phyloP scores from a whole-genome alignment of 2,888 invertebrate genomes.

The Eupithecia subfuscata region DNA sequence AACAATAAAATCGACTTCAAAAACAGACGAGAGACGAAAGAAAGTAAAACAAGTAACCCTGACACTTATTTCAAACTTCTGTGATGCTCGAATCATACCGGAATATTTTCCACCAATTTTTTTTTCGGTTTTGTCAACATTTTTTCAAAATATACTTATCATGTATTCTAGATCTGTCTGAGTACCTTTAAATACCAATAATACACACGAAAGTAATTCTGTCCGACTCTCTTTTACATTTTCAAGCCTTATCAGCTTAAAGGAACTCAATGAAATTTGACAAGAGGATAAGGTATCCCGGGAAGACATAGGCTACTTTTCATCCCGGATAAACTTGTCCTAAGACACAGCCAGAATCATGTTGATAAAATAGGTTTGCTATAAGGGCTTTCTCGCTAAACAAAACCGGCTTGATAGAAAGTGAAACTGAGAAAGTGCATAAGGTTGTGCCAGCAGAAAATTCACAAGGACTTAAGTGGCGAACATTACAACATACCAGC shows the following conservation, averaged over 20 bases:
- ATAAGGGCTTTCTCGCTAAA: background rate
- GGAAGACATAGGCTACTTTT: background rate
- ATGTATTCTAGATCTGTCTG: too few relatives aligned
- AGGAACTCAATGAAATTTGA: background rate
- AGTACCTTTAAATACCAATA: too few relatives aligned
- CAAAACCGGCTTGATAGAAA: conserved; percentile 42
- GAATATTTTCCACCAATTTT: background rate
- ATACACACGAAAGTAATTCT: background rate
- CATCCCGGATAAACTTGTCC: background rate
- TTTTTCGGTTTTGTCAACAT: background rate
- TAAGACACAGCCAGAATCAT: background rate
- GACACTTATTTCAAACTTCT: too few relatives aligned
- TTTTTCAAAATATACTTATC: too few relatives aligned
- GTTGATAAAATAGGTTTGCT: background rate
- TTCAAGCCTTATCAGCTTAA: too few relatives aligned
- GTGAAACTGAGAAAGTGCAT: conserved; percentile 53
- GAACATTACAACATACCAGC: background rate
- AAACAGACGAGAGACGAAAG: background rate
- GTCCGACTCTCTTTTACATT: too few relatives aligned
- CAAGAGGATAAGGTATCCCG: too few relatives aligned
- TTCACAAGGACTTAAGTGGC: conserved; percentile 1
- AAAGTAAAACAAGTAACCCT: background rate
- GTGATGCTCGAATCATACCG: too few relatives aligned
- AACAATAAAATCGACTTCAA: background rate
- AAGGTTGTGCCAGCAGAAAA: background rate